A percentile compares a stretch with the other conserved stretches of the same genome.
phyloP scores from a whole-genome alignment of 2,113 vertebrate genomes.

The Ophiodon elongatus region DNA sequence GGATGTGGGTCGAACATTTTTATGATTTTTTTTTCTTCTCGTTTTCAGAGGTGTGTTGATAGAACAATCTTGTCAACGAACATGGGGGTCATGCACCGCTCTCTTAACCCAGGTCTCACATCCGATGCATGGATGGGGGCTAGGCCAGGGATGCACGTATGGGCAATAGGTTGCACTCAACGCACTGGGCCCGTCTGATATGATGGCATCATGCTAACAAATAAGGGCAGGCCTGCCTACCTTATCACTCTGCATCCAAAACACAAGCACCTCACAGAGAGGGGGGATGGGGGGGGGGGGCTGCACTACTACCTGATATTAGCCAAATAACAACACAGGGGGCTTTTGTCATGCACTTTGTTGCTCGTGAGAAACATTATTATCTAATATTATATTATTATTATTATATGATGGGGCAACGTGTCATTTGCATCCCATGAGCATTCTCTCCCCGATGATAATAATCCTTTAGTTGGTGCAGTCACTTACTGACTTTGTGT shows the following conservation, averaged over 20 bases:
- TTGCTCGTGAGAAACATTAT: slow-evolving; percentile 10
- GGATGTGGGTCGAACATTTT: slow-evolving; percentile 20
- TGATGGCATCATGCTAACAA: slow-evolving; percentile 73
- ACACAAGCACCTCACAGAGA: slow-evolving; percentile 39
- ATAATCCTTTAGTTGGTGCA: not conserved
- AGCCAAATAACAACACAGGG: not conserved
- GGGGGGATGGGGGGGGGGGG: too few species aligned
- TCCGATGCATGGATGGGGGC: slow-evolving; percentile 15
- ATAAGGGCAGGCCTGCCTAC: slow-evolving; percentile 40
- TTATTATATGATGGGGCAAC: not conserved
- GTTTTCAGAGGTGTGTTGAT: not conserved
- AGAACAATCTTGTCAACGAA: not conserved
- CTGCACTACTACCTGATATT: slow-evolving; percentile 9
- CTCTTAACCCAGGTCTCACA: not conserved
- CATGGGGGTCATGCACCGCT: slow-evolving; percentile 1
- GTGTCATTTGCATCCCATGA: not conserved
- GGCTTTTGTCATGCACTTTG: slow-evolving; percentile 3
- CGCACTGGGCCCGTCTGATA: slow-evolving; percentile 56
- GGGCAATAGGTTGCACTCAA: slow-evolving; percentile 54
- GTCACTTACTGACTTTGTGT: not conserved
- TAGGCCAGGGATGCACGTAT: slow-evolving; percentile 53
- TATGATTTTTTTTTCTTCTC: not conserved
- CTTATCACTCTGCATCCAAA: slow-evolving; percentile 45
- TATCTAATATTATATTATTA: not conserved
- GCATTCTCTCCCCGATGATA: not conserved